Evolutionary conservation across 2,113 vertebrate species (phyloP).

Genomic region (Ursus arctos): DNA sequence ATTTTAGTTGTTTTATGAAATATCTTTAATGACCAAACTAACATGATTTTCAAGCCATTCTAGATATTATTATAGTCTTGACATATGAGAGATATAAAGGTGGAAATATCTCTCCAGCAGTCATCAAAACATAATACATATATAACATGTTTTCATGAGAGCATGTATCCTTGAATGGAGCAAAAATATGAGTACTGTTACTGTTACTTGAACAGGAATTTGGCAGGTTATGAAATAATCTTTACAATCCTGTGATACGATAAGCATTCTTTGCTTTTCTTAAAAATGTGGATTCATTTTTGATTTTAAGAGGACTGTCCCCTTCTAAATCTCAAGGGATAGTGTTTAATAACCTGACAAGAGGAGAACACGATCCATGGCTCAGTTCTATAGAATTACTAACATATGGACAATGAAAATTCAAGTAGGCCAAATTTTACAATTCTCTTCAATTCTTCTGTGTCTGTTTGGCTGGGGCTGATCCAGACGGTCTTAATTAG

Average conservation of each 20-base stretch:
- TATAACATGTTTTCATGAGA: background rate
- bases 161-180: background rate
- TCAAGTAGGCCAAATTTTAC: background rate
- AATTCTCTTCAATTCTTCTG: background rate
- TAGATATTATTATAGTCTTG: constrained; percentile 17
- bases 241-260: background rate
- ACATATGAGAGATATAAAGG: background rate
- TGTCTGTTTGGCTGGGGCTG: background rate
- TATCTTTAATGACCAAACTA: background rate
- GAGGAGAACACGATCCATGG: background rate
- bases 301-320: background rate
- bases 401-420: background rate
- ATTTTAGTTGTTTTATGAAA: constrained; percentile 32
- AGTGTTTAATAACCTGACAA: background rate
- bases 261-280: background rate
- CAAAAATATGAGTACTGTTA: background rate
- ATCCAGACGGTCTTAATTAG: background rate
- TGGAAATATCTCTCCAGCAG: background rate
- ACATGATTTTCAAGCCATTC: background rate
- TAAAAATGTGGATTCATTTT: background rate
- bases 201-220: background rate
- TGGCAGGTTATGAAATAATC: background rate
- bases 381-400: background rate
- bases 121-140: background rate
- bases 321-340: background rate